Conservation (phyloP, 23 tunicate genomes). For the Corella eumyota region DNA sequence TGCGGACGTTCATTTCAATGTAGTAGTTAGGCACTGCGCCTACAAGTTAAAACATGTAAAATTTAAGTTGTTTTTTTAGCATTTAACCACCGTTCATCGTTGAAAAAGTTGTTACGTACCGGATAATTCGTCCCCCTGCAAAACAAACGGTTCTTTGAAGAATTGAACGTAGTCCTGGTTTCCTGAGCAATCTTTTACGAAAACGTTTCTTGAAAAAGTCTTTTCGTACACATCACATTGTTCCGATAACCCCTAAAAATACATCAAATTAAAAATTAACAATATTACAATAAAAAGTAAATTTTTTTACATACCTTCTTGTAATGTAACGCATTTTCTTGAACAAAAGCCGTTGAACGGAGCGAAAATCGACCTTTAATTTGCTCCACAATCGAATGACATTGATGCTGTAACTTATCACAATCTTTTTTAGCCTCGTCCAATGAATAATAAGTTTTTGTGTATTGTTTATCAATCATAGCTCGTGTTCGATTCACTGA, state of each 20-base stretch:
- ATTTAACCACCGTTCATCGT: too few species aligned
- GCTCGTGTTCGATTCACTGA: slow-evolving; percentile 35
- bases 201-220: slow-evolving; percentile 28
- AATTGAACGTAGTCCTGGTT: slow-evolving; percentile 31
- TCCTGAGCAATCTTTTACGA: slow-evolving; percentile 53
- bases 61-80: too few species aligned
- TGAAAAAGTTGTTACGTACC: too few species aligned
- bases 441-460: slow-evolving; percentile 25
- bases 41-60: too few species aligned
- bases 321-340: slow-evolving; percentile 57
- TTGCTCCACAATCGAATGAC: slow-evolving; percentile 64
- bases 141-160: slow-evolving; percentile 20
- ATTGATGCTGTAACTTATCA: slow-evolving; percentile 23
- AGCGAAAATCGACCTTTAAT: slow-evolving; percentile 36
- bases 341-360: slow-evolving; percentile 56
- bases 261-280: neutral
- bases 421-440: slow-evolving; percentile 60
- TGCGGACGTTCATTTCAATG: slow-evolving; percentile 18
- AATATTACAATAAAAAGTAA: neutral
- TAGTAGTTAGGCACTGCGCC: slow-evolving; percentile 37
- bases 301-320: slow-evolving; percentile 15
- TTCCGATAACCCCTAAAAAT: slow-evolving; percentile 34
- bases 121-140: slow-evolving; percentile 29
- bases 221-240: slow-evolving; percentile 46
- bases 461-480: slow-evolving; percentile 20